Conservation (phyloP, 2,797 vertebrate genomes). For the Carapus acus region DNA sequence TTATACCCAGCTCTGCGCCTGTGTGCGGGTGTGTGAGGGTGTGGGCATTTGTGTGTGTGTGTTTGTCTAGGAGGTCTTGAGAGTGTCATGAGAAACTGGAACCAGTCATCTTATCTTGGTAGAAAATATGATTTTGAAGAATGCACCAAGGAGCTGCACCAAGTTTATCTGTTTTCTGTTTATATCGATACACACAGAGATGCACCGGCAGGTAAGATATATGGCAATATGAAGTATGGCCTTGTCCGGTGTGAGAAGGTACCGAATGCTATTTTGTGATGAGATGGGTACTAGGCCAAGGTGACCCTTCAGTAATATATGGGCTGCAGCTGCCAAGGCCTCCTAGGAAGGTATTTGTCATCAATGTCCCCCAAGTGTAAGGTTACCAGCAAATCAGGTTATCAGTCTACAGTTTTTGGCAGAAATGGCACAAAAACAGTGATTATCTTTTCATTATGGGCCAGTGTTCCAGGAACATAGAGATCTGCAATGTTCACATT, state of each 20-base stretch:
- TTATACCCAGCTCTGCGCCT: background rate
- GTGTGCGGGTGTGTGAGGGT: background rate
- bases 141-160: slow-evolving; percentile 31
- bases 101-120: slow-evolving; percentile 40
- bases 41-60: background rate
- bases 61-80: slow-evolving; percentile 17
- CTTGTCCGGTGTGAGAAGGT: slow-evolving; percentile 59
- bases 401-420: slow-evolving; percentile 67
- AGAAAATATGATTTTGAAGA: slow-evolving; percentile 47
- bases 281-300: slow-evolving; percentile 68
- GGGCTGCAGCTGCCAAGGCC: slow-evolving; percentile 69
- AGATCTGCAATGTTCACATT: slow-evolving; percentile 11
- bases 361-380: slow-evolving; percentile 65
- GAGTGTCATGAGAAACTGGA: slow-evolving; percentile 41
- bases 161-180: slow-evolving; percentile 60
- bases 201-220: slow-evolving; percentile 56
- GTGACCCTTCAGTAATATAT: slow-evolving; percentile 75
- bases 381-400: slow-evolving; percentile 71
- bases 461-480: slow-evolving; percentile 22
- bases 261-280: slow-evolving; percentile 67
- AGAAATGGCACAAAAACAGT: slow-evolving; percentile 65
- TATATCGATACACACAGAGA: slow-evolving; percentile 56
- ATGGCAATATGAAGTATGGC: slow-evolving; percentile 62
- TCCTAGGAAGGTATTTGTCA: slow-evolving; percentile 74
- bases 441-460: slow-evolving; percentile 57